Evolutionary conservation across 92 coral and sea anemone genomes (phyloP), one percentile per base, ranked within the genome.

Genomic region (Zoanthus solanderi): DNA sequence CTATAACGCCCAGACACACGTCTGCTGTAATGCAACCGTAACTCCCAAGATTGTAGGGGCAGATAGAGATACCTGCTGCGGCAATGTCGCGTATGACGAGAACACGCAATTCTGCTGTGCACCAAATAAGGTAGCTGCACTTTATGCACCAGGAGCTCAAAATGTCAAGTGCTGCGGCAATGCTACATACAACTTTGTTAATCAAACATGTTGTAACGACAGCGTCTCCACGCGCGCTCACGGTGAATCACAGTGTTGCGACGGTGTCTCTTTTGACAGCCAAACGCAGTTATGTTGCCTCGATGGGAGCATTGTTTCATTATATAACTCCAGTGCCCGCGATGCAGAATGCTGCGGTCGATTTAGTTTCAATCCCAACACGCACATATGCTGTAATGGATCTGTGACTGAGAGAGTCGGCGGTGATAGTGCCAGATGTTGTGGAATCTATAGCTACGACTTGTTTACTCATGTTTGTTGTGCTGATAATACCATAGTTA

Each of bases 271-370:
- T 48, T 88, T 53, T n/a, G 58, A 88, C 66, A 60, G 34, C 9
- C 68, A 37, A 15, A 88, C 14, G 0, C 73, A 75, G 16, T 23
- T 88, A 30, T 88, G 91, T 54, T 88, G 91, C 23, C 31, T 17
- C 34, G 75, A 79, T 44, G 89, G 79, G 46, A 83, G 52, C 53
- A 28, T 88, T 14, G 82, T 83, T 5, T 75, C 87, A 47, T 79
- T 78, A 0, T 73, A 53, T 17, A 54, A 56, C 10, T 53, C 53
- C 5, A 88, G 91, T 18, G 83, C 63, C 15, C 57, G 66, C 18
- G 37, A 74, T 66, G 81, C 91, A 5, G 50, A 75, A 82, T 89
- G 91, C 76, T 89, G 91, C 50, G 91, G 91, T 11, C 71, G 15
- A 58, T 30, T 66, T 10, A 44, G 61, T 44, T 89, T 83, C 48